Base-by-base conservation (phyloP, 1,140 invertebrate species). In the Rhynchophorus ferrugineus region DNA sequence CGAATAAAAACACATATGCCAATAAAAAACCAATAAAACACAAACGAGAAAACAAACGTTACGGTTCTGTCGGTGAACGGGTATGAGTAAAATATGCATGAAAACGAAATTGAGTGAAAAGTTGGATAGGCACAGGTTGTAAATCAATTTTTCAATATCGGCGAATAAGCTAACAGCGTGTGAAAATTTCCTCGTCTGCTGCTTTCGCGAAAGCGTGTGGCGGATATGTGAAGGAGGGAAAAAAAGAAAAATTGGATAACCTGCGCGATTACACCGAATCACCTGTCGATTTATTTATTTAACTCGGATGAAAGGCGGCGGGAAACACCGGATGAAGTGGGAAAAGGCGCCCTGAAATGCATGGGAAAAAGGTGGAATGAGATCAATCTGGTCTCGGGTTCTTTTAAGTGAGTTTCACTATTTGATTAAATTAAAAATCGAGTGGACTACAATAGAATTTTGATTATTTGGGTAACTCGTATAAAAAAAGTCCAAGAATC, bases 81-180 rank as follows among this genome's bases (percentile, higher is more conserved):
- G 54, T 46, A 20, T 20, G 34, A 37, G 45, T 59, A 61, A 61
- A 61, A 61, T 61, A 61, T 61, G 59, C 59, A 61, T 58, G 57
- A 53, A 60, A 56, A 60, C 51, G 52, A 53, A 58, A 44, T 61
- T 58, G 45, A 57, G 51, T 49, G 49, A 47, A 56, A 56, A 50
- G 54, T 55, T 59, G 52, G 57, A 49, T 61, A 61, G 48, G 48
- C 48, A 50, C 48, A 57, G 50, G 59, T 54, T 57, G 45, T 61
- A 61, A 61, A 61, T 61, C 59, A 59, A 59, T 59, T 59, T 61
- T 61, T 61, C 50, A 57, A 60, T 60, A 57, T 57, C 52, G 54
- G 49, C 37, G 48, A 50, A 50, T 33, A 22, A 35, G 42, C 51
- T 54, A 54, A 56, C 54, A 56, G 44, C 54, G 54, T 56, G 54